phyloP scores from a whole-genome alignment of 2,113 vertebrate species.

The Chloropsis cyanopogon region DNA sequence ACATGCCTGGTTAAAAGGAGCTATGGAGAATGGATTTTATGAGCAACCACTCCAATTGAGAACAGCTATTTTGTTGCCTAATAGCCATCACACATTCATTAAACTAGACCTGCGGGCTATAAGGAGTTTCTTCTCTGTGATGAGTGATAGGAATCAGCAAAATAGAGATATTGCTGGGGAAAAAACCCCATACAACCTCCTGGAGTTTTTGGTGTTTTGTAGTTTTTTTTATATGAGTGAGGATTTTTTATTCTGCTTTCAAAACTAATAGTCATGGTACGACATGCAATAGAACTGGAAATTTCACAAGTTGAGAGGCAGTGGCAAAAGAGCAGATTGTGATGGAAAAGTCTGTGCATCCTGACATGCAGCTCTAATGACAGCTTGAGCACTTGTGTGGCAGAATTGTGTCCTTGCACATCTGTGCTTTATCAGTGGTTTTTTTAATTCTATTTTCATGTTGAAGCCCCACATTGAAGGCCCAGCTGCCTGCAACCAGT shows the following conservation, averaged over 20 bases:
- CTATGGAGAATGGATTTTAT: conserved; percentile 14
- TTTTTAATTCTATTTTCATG: neutral
- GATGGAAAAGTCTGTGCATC: neutral
- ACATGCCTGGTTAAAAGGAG: neutral
- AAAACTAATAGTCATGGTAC: neutral
- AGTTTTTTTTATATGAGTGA: neutral
- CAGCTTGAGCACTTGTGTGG: neutral
- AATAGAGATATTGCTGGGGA: neutral
- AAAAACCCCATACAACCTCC: neutral
- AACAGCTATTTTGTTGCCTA: neutral
- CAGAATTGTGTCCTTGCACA: neutral
- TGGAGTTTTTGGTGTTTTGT: neutral
- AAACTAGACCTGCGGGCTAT: neutral
- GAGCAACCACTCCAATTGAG: neutral
- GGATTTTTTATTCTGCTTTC: neutral
- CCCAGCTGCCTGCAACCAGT: neutral
- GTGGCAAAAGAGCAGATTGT: neutral
- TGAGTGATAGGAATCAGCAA: neutral
- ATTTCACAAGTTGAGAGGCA: neutral
- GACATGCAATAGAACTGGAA: neutral
- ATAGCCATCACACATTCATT: neutral
- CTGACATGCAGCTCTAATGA: neutral
- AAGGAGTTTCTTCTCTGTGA: neutral
- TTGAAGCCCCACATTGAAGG: neutral
- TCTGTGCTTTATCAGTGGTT: neutral